Evolutionary conservation across 64 coral and sea anemone species (phyloP).

Genomic region (Stichodactyla mertensii): DNA sequence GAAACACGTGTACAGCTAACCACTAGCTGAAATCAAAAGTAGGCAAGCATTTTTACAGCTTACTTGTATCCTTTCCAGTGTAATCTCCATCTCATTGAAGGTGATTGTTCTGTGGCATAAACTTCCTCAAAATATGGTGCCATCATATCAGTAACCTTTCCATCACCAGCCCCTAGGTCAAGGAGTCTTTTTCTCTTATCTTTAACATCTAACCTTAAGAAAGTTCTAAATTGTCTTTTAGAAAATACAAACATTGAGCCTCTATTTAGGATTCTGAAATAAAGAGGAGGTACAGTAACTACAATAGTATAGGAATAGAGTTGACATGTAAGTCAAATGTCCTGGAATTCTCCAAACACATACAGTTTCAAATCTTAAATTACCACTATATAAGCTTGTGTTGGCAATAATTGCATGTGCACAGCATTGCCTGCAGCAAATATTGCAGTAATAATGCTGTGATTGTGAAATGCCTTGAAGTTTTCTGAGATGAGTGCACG

Average conservation of each 20-base stretch:
- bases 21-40: too few species aligned
- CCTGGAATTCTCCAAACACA: too few species aligned
- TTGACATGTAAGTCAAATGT: too few species aligned
- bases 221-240: constrained; percentile 58
- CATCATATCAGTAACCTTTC: constrained; percentile 90
- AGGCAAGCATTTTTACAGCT: constrained; percentile 7
- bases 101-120: constrained; percentile 94
- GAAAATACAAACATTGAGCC: constrained; percentile 99
- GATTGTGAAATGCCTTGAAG: too few species aligned
- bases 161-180: constrained; percentile 95
- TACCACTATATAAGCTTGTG: too few species aligned
- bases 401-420: too few species aligned
- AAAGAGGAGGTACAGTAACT: background rate
- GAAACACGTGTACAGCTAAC: too few species aligned
- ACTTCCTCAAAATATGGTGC: constrained; percentile 85
- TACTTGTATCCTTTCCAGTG: constrained; percentile 69
- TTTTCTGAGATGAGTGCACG: too few species aligned
- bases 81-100: constrained; percentile 89
- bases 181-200: constrained; percentile 49
- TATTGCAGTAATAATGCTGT: too few species aligned
- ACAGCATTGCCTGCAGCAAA: too few species aligned
- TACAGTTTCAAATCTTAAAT: too few species aligned
- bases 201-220: constrained; percentile 53
- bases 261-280: constrained; percentile 74
- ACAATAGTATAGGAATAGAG: too few species aligned